Conservation (phyloP, 2,888 invertebrate genomes). For the Anthrax anthrax region DNA sequence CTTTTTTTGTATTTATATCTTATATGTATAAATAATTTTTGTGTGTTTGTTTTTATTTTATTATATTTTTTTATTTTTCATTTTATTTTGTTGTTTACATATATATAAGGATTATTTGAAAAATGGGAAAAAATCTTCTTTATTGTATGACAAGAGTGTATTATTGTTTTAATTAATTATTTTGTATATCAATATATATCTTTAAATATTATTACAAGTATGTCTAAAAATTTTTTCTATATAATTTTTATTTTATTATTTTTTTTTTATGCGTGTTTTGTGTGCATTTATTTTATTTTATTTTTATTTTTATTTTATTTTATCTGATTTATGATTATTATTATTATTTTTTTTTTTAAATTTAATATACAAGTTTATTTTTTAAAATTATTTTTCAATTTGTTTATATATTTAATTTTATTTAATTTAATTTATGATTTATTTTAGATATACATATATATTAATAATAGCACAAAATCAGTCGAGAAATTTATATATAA, state of each 20-base stretch:
- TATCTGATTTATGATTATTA: not conserved
- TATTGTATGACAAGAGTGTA: not conserved
- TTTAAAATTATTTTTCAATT: not conserved
- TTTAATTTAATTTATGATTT: not conserved
- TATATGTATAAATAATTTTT: no score
- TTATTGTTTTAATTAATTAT: not conserved
- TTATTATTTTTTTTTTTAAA: not conserved
- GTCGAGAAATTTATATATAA: not conserved
- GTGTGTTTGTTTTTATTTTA: not conserved
- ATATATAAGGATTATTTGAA: not conserved
- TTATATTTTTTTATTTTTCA: not conserved
- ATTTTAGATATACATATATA: not conserved
- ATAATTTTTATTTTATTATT: no score
- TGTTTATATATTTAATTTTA: not conserved
- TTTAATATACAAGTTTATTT: not conserved
- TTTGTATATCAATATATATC: conserved; percentile 2
- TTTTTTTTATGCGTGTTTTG: conserved; percentile 2
- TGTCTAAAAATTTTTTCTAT: no score
- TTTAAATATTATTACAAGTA: not conserved
- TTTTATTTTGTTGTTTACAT: not conserved
- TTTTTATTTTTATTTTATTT: conserved; percentile 1
- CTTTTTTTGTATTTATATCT: conserved; percentile 6
- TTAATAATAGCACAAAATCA: not conserved
- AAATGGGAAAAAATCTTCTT: no score
- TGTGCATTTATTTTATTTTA: conserved; percentile 10